Percentiles rank a stretch among this genome's conserved stretches.
Evolutionary conservation across 2,113 vertebrate genomes (phyloP).

Genomic region (Zeus faber): DNA sequence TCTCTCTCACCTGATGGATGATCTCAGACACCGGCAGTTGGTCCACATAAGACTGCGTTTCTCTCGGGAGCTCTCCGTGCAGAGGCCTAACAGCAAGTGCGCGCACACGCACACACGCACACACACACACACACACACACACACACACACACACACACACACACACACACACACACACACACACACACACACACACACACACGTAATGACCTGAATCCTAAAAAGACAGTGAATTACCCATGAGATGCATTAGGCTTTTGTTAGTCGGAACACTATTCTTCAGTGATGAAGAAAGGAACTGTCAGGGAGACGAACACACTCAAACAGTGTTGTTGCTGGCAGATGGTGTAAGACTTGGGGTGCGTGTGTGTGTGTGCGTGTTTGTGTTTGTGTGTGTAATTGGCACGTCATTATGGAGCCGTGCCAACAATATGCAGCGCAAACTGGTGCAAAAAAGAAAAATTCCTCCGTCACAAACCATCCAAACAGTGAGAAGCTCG

Average conservation of each 20-base stretch:
- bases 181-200: conserved; percentile 1
- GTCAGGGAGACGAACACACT: conserved; percentile 29
- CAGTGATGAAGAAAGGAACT: conserved; percentile 26
- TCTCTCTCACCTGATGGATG: conserved; percentile 88
- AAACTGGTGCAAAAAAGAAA: conserved; percentile 43
- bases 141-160: conserved; percentile 15
- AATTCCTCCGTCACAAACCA: too few species aligned
- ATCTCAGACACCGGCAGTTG: conserved; percentile 95
- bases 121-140: neutral
- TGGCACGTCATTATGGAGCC: conserved; percentile 25
- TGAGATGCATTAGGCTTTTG: conserved; percentile 29
- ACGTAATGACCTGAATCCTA: conserved; percentile 22
- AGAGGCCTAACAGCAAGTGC: conserved; percentile 58
- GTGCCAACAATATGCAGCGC: conserved; percentile 26
- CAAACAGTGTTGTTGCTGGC: conserved; percentile 17
- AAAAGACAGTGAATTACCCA: conserved; percentile 3
- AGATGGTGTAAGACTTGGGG: too few species aligned
- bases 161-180: neutral
- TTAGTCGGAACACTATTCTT: conserved; percentile 17
- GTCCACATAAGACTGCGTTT: conserved; percentile 82
- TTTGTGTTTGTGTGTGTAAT: conserved; percentile 10
- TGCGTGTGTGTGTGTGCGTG: conserved; percentile 5
- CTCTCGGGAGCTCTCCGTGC: conserved; percentile 57
- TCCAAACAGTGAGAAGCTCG: too few species aligned
- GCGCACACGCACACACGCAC: conserved; percentile 1